Conservation (phyloP, 2,797 vertebrate genomes). For the Sciaenops ocellatus region DNA sequence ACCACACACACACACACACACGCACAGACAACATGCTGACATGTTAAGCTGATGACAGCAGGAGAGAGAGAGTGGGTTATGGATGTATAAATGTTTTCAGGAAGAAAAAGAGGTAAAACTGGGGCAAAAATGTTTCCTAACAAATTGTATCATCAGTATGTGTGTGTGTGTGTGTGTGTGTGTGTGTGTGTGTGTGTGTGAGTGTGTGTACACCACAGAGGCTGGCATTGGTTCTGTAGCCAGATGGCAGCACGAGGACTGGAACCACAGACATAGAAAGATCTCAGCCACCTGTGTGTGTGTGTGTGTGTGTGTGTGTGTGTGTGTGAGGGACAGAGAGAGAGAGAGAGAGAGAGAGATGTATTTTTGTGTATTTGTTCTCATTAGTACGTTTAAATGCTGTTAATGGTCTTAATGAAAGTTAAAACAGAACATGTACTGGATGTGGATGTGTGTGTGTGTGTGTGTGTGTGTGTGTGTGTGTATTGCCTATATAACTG, state of each 20-base stretch:
- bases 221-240: slow-evolving; percentile 70
- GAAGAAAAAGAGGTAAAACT: slow-evolving; percentile 58
- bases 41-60: slow-evolving; percentile 73
- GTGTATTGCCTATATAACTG: no score
- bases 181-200: slow-evolving; percentile 39
- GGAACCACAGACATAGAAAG: slow-evolving; percentile 67
- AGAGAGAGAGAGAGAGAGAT: neutral
- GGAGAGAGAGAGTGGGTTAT: slow-evolving; percentile 47
- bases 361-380: slow-evolving; percentile 32
- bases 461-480: neutral
- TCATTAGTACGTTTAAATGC: slow-evolving; percentile 22
- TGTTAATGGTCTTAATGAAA: slow-evolving; percentile 12
- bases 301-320: slow-evolving; percentile 26
- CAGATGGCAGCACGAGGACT: slow-evolving; percentile 76
- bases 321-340: neutral
- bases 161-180: slow-evolving; percentile 31
- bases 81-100: slow-evolving; percentile 57
- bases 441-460: neutral
- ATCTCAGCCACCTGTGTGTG: slow-evolving; percentile 75
- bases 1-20: slow-evolving; percentile 10
- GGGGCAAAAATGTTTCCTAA: slow-evolving; percentile 65
- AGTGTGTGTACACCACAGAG: slow-evolving; percentile 37
- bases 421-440: neutral
- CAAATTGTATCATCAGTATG: slow-evolving; percentile 43
- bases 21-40: slow-evolving; percentile 21